A percentile compares a stretch with the other conserved stretches of the same genome.
Conservation (phyloP, 2,888 invertebrate genomes). For the Graphium colonna region DNA sequence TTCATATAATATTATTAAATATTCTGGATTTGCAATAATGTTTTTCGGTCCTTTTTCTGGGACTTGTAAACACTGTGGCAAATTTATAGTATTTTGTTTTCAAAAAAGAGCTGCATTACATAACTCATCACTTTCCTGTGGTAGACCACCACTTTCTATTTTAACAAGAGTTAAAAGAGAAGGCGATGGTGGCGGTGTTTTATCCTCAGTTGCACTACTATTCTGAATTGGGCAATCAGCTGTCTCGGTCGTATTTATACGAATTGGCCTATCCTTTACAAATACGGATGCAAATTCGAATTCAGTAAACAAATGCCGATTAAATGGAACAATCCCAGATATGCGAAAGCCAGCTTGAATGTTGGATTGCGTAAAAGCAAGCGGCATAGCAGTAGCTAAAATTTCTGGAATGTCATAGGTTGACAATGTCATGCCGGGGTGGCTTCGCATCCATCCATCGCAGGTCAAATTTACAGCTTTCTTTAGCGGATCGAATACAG, state of each 20-base stretch:
- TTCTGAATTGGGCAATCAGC: constrained; percentile 1
- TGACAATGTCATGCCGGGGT: constrained; percentile 37
- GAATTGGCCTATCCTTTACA: constrained; percentile 37
- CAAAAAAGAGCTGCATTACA: not conserved
- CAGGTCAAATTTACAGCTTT: constrained; percentile 31
- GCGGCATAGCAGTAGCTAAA: constrained; percentile 29
- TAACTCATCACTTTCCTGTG: not conserved
- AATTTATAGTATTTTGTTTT: not conserved
- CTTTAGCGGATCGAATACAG: constrained; percentile 36
- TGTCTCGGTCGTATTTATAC: not conserved
- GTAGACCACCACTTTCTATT: too few species aligned
- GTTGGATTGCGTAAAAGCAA: constrained; percentile 32
- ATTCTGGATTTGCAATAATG: constrained; percentile 1
- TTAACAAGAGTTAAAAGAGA: constrained; percentile 7
- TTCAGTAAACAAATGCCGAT: constrained; percentile 34
- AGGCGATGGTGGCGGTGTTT: constrained; percentile 15
- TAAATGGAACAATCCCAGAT: constrained; percentile 35
- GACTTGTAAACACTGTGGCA: not conserved
- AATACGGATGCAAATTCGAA: constrained; percentile 34
- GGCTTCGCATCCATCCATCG: constrained; percentile 35
- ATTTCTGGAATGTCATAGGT: constrained; percentile 40
- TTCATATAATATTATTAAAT: constrained; percentile 9
- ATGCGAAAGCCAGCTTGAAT: constrained; percentile 34
- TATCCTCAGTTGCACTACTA: constrained; percentile 3
- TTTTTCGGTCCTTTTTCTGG: not conserved